Base-by-base conservation (phyloP, 2,888 invertebrate species). In the Autographa pulchrina region DNA sequence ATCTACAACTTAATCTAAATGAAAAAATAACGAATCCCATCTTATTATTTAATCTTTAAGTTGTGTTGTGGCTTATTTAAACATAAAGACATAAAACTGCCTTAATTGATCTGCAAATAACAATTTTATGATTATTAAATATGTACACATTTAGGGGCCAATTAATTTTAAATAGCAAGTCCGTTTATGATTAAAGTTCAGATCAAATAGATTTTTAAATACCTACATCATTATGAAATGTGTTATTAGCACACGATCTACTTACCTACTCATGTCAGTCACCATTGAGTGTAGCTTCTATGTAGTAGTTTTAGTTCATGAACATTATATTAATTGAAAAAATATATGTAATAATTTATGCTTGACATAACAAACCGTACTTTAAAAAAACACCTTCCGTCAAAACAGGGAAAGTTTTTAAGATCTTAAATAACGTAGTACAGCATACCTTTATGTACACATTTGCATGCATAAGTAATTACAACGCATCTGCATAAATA, bases 401-500 rank as follows among this genome's bases (percentile, higher is more conserved):
- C n/a, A 48, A n/a, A 48, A n/a, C n/a, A 58, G 52, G 65, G 65
- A 77, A 63, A 74, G 59, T 59, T 65, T 16, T 60, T 18, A 63
- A 69, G 59, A 54, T 65, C 25, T 60, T 18, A 18, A 48, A 35
- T 1, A 48, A 11, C n/a, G 60, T 48, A 65, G 60, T 48, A 65
- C 62, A 75, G 41, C 58, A 62, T 76, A 48, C 35, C 52, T 54
- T 48, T 58, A 56, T 52, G 48, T 25, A 62, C n/a, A 56, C 18
- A 75, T 75, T 65, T 60, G 54, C 43, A 48, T 75, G 56, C 8
- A 52, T 0, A 32, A n/a, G 61, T 65, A 62, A 20, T 62, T 52
- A 70, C 60, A 74, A 60, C 62, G 48, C 35, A 67, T 69, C 62
- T 66, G n/a, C 70, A 65, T 74, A 38, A 38, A 65, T 74, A 63